Evolutionary conservation across 1,140 invertebrate genomes (phyloP), one percentile per base, ranked within the genome.

Genomic region (Sipha flava): DNA sequence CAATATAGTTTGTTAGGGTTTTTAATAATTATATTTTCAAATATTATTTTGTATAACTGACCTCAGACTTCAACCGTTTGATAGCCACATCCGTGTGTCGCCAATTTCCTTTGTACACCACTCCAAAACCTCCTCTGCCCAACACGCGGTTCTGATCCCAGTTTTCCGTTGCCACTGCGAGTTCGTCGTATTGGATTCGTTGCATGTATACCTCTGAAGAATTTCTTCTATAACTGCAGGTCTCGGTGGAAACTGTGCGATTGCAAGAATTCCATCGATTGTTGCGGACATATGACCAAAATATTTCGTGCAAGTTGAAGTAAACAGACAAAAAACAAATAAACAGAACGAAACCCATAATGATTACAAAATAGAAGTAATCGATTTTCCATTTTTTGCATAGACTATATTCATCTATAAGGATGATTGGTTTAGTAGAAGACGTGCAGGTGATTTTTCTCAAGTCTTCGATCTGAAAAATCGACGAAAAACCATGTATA

Each of bases 81-180:
- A 98, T 92, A 18, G 96, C 96, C 23, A 98, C 95, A 81, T 91
- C 88, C 0, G 93, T 92, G 80, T 93, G 91, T 84, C 96, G 96
- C 94, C 95, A 96, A 59, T 88, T 89, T n/a, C 94, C 96, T 89
- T 91, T 92, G 83, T 92, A 98, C 0, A 98, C 96, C 29, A 90
- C 92, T 16, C 95, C 96, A 87, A 97, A 98, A 3, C 95, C 95
- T 47, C 97, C 97, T 85, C 89, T 90, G 0, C 96, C 96, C 2
- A 98, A 86, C 73, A 96, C 88, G 82, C 91, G 91, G 2, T 85
- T 84, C 3, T 87, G 84, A 83, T 88, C 88, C 92, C 95, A 98
- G 81, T 90, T 88, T 80, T 92, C 87, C 0, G 96, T 98, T 0
- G 94, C 94, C 49, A 84, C 83, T 49, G 87, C 85, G 16, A 98